Evolutionary conservation across 2,113 vertebrate genomes (phyloP).

Genomic region (Felis catus): DNA sequence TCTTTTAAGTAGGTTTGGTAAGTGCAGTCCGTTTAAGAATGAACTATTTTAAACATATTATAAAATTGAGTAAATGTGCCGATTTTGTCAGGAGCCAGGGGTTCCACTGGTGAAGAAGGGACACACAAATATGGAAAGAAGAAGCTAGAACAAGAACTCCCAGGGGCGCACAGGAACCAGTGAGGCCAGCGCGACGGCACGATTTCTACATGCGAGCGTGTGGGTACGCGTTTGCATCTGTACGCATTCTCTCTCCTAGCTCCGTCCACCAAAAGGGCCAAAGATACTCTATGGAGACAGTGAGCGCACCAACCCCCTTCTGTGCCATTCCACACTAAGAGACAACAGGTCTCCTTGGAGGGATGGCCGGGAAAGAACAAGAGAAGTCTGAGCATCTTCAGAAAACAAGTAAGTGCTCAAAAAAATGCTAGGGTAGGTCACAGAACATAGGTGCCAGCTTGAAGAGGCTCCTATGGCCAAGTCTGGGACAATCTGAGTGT

Average conservation of each 20-base stretch:
- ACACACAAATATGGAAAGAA: not conserved
- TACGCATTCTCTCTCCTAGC: not conserved
- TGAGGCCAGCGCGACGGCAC: not conserved
- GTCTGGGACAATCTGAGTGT: not conserved
- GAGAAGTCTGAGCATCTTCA: not conserved
- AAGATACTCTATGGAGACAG: not conserved
- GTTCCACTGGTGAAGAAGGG: not conserved
- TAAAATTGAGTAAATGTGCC: not conserved
- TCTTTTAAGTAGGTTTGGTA: not conserved
- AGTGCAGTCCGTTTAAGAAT: not conserved
- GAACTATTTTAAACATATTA: not conserved
- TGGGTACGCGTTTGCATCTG: too few relatives aligned
- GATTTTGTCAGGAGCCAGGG: not conserved
- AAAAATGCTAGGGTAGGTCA: not conserved
- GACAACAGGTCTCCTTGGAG: not conserved
- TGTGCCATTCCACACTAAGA: not conserved
- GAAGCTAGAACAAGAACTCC: not conserved
- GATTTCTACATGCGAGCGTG: too few relatives aligned
- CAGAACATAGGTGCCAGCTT: not conserved
- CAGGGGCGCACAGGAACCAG: fast-evolving
- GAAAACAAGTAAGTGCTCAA: not conserved
- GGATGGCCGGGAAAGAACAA: not conserved
- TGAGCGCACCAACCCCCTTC: not conserved
- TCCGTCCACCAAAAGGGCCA: not conserved
- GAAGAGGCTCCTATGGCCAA: not conserved